Conservation (phyloP, 2,113 vertebrate species). For the Cyphomyrus plagiostoma region DNA sequence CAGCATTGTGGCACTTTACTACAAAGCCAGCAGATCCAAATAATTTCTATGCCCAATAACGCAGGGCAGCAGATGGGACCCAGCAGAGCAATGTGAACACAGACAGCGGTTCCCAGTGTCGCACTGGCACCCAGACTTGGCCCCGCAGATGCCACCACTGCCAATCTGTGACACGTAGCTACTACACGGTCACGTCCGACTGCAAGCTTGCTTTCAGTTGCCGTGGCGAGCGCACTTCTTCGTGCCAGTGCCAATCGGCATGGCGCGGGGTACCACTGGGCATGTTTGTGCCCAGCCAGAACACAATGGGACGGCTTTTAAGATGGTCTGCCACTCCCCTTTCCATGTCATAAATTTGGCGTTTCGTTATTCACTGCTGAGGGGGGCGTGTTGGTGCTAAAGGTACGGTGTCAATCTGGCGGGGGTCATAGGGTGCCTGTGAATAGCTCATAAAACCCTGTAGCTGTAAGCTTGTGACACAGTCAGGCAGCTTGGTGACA, state of each 20-base stretch:
- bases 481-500: not conserved
- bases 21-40: constrained; percentile 4
- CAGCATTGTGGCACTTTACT: not conserved
- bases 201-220: not conserved
- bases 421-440: not conserved
- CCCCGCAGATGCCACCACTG: not conserved
- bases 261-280: not conserved
- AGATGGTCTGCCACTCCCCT: not conserved
- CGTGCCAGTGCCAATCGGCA: not conserved
- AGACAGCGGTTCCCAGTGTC: not conserved
- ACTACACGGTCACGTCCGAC: not conserved
- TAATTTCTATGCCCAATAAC: constrained; percentile 29
- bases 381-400: not conserved
- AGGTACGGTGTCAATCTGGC: not conserved
- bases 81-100: not conserved
- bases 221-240: not conserved
- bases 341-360: not conserved
- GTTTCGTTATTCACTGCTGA: no score
- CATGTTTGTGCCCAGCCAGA: not conserved
- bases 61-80: not conserved
- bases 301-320: not conserved
- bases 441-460: not conserved
- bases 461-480: no score
- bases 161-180: not conserved
- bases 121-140: not conserved